phyloP scores from a whole-genome alignment of 2,113 vertebrate species.

The Copsychus sechellarum region DNA sequence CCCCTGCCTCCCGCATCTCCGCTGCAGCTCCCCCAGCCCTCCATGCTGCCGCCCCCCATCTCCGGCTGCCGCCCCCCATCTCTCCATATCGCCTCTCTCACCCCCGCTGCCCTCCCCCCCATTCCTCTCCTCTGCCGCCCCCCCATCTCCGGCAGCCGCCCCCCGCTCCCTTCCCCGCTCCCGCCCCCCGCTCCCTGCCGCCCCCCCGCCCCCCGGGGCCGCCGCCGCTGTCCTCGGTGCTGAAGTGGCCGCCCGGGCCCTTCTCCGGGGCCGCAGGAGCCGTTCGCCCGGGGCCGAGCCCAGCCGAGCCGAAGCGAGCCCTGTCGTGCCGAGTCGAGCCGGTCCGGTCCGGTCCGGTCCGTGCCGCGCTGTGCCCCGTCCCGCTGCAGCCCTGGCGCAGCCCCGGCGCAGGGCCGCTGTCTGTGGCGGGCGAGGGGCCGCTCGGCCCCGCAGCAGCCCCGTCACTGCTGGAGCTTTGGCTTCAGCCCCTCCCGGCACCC shows the following conservation, averaged over 20 bases:
- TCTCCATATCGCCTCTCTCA: too few relatives aligned
- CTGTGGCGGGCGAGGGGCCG: not conserved
- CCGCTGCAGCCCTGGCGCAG: constrained; percentile 29
- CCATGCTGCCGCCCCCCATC: not conserved
- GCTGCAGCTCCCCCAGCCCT: too few relatives aligned
- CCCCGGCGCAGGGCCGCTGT: not conserved
- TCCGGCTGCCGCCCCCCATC: not conserved
- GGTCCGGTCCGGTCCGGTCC: too few relatives aligned
- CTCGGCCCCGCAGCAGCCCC: not conserved
- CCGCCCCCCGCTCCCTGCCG: too few relatives aligned
- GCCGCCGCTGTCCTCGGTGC: constrained; percentile 68
- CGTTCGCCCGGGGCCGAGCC: not conserved
- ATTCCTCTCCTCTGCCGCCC: too few relatives aligned
- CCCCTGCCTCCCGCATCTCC: too few relatives aligned
- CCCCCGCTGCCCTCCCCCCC: too few relatives aligned
- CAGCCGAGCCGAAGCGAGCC: not conserved
- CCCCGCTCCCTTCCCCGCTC: too few relatives aligned
- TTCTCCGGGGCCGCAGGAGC: not conserved
- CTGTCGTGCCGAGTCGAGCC: not conserved
- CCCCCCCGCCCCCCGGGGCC: not conserved
- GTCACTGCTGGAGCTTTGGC: not conserved
- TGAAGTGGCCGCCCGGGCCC: constrained; percentile 53
- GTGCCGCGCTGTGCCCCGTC: not conserved
- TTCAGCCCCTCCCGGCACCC: not conserved
- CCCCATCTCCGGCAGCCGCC: too few relatives aligned